Evolutionary conservation across 1,140 invertebrate genomes (phyloP), one percentile per base, ranked within the genome.

Genomic region (Zaprionus vittiger): DNA sequence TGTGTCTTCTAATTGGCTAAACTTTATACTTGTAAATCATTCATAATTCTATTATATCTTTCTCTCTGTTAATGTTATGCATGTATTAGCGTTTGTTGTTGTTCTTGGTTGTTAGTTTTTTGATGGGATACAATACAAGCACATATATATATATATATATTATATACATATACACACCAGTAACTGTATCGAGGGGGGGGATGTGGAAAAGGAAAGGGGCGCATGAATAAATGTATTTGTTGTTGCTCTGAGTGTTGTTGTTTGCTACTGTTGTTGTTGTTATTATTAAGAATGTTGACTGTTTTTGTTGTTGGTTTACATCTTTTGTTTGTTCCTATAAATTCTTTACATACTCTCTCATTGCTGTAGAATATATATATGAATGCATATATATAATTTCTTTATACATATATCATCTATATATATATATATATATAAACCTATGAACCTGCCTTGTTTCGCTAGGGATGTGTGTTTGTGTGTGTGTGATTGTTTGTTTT

Each of bases 1-100:
- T 83, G 77, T 80, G 65, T 86, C 82, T 90, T 81, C 83, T 91
- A 91, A 89, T 91, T 91, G 77, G 83, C 83, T 85, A 91, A 89
- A 80, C 81, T 81, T 91, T 83, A 85, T 89, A 83, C 80, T 80
- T 83, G 73, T 84, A 80, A 84, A 80, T 77, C 68, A 71, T 82
- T 85, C 82, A 85, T 79, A 74, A 65, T 87, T 87, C 77, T 83
- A 91, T 85, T 80, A 70, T 83, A 67, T 68, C 61, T 78, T 47
- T 68, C 55, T 74, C 31, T 66, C 70, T 68, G 74, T 76, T 86
- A 66, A 78, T 69, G 31, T 34, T 34, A 73, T 75, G 76, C 63
- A 79, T 75, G 78, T 79, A 63, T 62, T 49, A 81, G 68, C 44
- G 73, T 55, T 78, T 74, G 64, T 79, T 65, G 62, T 73, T 83